A percentile compares a stretch with the other conserved stretches of the same genome.
Conservation (phyloP, 2,113 vertebrate genomes). For the Prionailurus bengalensis region DNA sequence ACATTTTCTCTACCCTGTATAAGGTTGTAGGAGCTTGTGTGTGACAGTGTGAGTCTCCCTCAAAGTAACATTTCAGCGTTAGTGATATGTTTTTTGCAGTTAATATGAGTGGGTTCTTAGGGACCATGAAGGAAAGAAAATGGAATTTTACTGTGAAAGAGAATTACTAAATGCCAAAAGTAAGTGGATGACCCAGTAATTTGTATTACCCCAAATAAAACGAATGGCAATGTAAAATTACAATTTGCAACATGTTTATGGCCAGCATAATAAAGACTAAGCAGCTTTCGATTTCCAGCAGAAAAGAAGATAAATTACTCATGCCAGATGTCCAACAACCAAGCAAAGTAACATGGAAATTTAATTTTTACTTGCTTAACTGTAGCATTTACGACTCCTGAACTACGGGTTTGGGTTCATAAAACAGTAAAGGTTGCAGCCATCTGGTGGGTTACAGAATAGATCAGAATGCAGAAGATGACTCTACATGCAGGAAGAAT, state of each 20-base stretch:
- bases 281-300: slow-evolving; percentile 60
- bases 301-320: slow-evolving; percentile 62
- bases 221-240: slow-evolving; percentile 52
- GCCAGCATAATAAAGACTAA: slow-evolving; percentile 50
- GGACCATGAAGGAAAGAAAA: slow-evolving; percentile 10
- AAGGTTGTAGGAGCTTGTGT: background rate
- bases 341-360: slow-evolving; percentile 69
- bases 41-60: background rate
- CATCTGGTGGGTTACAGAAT: slow-evolving; percentile 62
- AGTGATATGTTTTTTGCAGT: slow-evolving; percentile 54
- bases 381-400: slow-evolving; percentile 75
- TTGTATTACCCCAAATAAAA: slow-evolving; percentile 64
- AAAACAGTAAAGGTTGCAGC: slow-evolving; percentile 72
- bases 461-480: slow-evolving; percentile 48
- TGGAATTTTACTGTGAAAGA: slow-evolving; percentile 29
- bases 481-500: background rate
- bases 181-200: slow-evolving; percentile 44
- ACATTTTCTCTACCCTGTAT: background rate
- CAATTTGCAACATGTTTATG: slow-evolving; percentile 57
- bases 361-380: slow-evolving; percentile 77
- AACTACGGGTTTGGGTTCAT: slow-evolving; percentile 68
- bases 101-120: slow-evolving; percentile 16
- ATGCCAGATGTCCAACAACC: slow-evolving; percentile 70
- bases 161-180: slow-evolving; percentile 54
- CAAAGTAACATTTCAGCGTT: background rate